Conservation (phyloP, 2,888 invertebrate genomes). For the Theretra japonica region DNA sequence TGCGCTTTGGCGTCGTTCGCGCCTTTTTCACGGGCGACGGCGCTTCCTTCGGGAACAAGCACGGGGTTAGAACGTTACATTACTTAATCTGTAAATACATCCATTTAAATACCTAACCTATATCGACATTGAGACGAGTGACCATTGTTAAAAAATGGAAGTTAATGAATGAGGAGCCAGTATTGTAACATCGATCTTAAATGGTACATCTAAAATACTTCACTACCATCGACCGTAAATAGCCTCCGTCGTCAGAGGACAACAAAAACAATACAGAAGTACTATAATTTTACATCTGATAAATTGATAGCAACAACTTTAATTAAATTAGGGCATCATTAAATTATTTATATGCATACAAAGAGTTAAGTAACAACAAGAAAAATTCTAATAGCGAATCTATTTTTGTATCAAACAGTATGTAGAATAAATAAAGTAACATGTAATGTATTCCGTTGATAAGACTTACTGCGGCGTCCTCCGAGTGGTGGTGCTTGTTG, state of each 20-base stretch:
- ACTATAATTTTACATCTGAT: no score
- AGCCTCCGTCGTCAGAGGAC: no score
- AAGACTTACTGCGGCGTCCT: slow-evolving; percentile 57
- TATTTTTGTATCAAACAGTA: not conserved
- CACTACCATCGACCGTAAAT: no score
- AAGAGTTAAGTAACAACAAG: no score
- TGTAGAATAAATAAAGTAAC: not conserved
- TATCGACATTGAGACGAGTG: not conserved
- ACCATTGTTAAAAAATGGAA: no score
- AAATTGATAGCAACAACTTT: no score
- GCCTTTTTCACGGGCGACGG: slow-evolving; percentile 69
- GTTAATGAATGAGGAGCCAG: no score
- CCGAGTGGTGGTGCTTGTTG: slow-evolving; percentile 49
- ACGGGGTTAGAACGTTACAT: not conserved
- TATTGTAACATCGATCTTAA: no score
- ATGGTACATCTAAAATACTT: no score
- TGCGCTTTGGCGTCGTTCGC: slow-evolving; percentile 72
- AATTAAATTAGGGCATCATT: not conserved
- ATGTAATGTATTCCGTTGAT: not conserved
- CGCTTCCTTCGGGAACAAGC: slow-evolving; percentile 62
- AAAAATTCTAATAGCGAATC: no score
- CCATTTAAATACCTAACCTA: not conserved
- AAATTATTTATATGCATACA: no score
- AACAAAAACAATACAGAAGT: no score
- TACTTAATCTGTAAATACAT: not conserved